phyloP scores from a whole-genome alignment of 2,888 invertebrate genomes.

The Philonicus albiceps region DNA sequence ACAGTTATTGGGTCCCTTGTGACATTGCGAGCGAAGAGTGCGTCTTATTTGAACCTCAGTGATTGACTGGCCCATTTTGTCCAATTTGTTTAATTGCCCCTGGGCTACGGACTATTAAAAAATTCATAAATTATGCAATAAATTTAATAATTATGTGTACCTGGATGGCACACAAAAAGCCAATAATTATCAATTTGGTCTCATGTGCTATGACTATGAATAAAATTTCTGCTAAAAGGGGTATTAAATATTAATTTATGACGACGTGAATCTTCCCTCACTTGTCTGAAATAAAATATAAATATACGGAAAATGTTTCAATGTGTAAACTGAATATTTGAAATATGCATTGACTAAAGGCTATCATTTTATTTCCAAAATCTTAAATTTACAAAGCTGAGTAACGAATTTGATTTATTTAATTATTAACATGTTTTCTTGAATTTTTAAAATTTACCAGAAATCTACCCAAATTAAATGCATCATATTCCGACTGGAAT shows the following conservation, averaged over 20 bases:
- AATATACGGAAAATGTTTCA: too few species aligned
- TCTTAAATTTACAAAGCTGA: too few species aligned
- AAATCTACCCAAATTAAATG: too few species aligned
- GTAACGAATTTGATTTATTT: too few species aligned
- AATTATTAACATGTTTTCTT: too few species aligned
- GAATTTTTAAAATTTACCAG: too few species aligned
- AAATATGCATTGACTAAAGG: too few species aligned
- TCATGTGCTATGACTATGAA: not conserved
- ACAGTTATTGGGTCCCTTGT: constrained; percentile 3
- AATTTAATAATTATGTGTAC: not conserved
- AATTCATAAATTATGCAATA: not conserved
- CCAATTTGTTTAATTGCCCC: not conserved
- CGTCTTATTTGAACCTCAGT: not conserved
- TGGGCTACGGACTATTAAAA: not conserved
- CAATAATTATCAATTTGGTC: not conserved
- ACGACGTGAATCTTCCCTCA: too few species aligned
- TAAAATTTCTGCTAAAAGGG: not conserved
- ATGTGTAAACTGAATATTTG: too few species aligned
- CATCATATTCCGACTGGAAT: too few species aligned
- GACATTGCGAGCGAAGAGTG: not conserved
- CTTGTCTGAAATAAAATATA: too few species aligned
- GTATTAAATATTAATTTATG: not conserved
- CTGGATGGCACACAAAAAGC: not conserved
- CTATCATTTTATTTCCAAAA: too few species aligned
- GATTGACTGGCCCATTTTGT: not conserved